Base-by-base conservation (phyloP, 2,113 vertebrate genomes). In the Heloderma charlesbogerti region DNA sequence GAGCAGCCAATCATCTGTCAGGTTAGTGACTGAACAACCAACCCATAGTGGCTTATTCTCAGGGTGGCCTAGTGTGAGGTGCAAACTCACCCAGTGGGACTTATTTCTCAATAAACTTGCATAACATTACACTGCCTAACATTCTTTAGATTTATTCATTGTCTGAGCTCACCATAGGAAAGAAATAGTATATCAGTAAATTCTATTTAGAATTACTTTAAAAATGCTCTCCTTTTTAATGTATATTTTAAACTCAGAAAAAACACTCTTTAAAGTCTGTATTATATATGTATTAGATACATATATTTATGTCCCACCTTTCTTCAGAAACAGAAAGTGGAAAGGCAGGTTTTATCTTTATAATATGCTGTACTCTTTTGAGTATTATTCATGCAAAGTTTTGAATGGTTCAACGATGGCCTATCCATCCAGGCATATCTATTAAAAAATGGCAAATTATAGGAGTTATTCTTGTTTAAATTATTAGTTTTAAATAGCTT, bases 111-210 rank as follows among this genome's bases (percentile, higher is more conserved):
- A 34, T 74, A 74, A n/a, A n/a, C 34, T 16, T 90, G 16, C 89
- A 63, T 0, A 45, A 29, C 8, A 1, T 0, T 1, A 16, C 6
- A 40, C 1, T 51, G 37, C 0, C 0, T 89, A 89, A 72, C 0
- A 78, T 27, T 31, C 25, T 66, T 7, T 86, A 80, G 4, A 77
- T 84, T 87, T 45, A 12, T 57, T 86, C 48, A 3, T 2, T 78
- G 82, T 80, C 74, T 66, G 0, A 77, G 45, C 31, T 54, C 25
- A 43, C n/a, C n/a, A 31, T 20, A 25, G 7, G 6, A 48, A 71
- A 48, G 82, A 48, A 67, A 45, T 18, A 45, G 83, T 51, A 0
- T 15, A 0, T 7, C 15, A 82, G 18, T 84, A 90, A 89, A 75
- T 9, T 86, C 82, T 37, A 27, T 88, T 0, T 29, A 6, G 40